Percentiles rank a stretch among this genome's conserved stretches.
Conservation (phyloP, 2,113 vertebrate species). For the Oryzias woworae region DNA sequence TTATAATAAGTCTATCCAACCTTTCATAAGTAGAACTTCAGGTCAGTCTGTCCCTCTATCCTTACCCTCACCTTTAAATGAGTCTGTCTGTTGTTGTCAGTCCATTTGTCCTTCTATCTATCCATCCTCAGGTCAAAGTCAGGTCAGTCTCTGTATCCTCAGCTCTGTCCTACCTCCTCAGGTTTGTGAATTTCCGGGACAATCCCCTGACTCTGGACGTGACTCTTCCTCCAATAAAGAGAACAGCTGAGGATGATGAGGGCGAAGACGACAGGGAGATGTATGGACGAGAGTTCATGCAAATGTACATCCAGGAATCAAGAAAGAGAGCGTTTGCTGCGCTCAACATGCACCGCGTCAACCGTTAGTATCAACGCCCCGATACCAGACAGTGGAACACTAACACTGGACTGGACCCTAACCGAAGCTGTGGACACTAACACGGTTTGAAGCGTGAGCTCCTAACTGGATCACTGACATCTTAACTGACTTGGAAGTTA, state of each 20-base stretch:
- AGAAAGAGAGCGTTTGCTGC: constrained; percentile 71
- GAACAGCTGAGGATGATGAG: constrained; percentile 62
- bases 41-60: constrained; percentile 37
- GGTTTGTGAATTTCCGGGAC: constrained; percentile 97
- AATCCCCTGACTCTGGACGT: constrained; percentile 88
- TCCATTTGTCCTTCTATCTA: not conserved
- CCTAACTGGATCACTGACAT: not conserved
- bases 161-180: constrained; percentile 39
- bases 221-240: constrained; percentile 68
- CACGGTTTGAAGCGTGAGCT: not conserved
- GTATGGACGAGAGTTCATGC: constrained; percentile 94
- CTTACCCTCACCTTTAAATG: constrained; percentile 74
- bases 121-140: not conserved
- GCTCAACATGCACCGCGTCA: constrained; percentile 58
- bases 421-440: constrained; percentile 3
- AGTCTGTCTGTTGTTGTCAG: not conserved
- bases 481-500: not conserved
- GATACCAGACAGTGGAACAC: too few relatives aligned
- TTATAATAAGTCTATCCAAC: not conserved
- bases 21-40: not conserved
- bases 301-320: constrained; percentile 84
- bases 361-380: constrained; percentile 16
- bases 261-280: constrained; percentile 85
- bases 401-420: too few relatives aligned
- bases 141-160: not conserved